phyloP scores from a whole-genome alignment of 2,888 invertebrate species.

The Diachrysia chrysitis region DNA sequence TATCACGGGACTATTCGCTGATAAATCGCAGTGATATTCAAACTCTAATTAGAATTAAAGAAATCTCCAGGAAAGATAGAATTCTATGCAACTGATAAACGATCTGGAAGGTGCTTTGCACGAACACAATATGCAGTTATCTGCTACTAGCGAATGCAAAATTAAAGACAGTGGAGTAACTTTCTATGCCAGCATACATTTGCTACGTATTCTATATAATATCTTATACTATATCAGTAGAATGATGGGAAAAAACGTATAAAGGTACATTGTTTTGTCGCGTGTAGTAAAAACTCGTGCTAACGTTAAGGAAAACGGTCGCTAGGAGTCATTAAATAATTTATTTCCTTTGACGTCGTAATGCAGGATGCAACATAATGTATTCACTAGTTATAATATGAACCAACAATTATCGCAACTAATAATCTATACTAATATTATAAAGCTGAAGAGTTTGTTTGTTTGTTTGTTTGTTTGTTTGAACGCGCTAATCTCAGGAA shows the following conservation, averaged over 20 bases:
- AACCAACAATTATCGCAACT: too few relatives aligned
- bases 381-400: neutral
- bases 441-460: too few relatives aligned
- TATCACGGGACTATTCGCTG: neutral
- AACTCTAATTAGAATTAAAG: neutral
- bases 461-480: too few relatives aligned
- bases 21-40: neutral
- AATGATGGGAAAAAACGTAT: constrained; percentile 40
- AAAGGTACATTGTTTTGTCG: constrained; percentile 29
- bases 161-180: neutral
- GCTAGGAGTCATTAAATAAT: constrained; percentile 2
- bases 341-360: constrained; percentile 15
- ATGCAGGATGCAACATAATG: neutral
- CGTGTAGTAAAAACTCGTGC: constrained; percentile 5
- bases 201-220: constrained; percentile 16
- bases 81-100: neutral
- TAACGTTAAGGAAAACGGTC: constrained; percentile 22
- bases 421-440: too few relatives aligned
- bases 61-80: neutral
- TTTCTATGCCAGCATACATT: constrained; percentile 24
- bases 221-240: constrained; percentile 37
- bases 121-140: constrained; percentile 18
- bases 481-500: too few relatives aligned
- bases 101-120: constrained; percentile 11
- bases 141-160: constrained; percentile 2